Evolutionary conservation across 2,888 invertebrate species (phyloP).

Genomic region (Acleris sparsana): DNA sequence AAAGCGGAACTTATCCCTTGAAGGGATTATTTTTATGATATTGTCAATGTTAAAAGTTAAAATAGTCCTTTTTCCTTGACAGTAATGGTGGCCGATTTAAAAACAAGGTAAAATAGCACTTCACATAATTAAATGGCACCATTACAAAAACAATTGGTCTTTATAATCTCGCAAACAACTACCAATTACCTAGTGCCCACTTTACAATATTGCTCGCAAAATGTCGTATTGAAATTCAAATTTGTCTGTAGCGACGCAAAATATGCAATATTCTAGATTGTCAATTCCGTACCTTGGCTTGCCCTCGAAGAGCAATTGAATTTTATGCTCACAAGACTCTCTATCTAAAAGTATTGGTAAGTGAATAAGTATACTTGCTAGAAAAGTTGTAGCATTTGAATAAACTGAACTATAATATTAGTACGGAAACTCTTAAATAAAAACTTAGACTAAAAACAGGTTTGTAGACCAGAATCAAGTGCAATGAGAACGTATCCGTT

Average conservation of each 20-base stretch:
- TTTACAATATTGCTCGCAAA: conserved; percentile 17
- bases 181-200: not conserved
- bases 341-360: conserved; percentile 27
- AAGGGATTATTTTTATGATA: too few relatives aligned
- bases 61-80: too few relatives aligned
- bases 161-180: not conserved
- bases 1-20: too few relatives aligned
- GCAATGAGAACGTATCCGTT: too few relatives aligned
- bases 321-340: conserved; percentile 30
- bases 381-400: not conserved
- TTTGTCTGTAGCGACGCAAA: conserved; percentile 30
- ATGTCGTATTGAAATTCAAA: conserved; percentile 19
- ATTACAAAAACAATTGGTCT: not conserved
- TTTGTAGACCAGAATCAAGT: too few relatives aligned
- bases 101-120: too few relatives aligned
- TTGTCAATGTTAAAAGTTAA: too few relatives aligned
- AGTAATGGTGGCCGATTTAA: too few relatives aligned
- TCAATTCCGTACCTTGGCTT: conserved; percentile 35
- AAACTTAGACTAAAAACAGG: too few relatives aligned
- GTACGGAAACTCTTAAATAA: too few relatives aligned
- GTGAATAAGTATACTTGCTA: conserved; percentile 3
- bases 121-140: too few relatives aligned
- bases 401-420: too few relatives aligned
- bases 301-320: conserved; percentile 32
- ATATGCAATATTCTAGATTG: conserved; percentile 40